phyloP scores from a whole-genome alignment of 2,888 invertebrate genomes.

The Callimorpha dominula region DNA sequence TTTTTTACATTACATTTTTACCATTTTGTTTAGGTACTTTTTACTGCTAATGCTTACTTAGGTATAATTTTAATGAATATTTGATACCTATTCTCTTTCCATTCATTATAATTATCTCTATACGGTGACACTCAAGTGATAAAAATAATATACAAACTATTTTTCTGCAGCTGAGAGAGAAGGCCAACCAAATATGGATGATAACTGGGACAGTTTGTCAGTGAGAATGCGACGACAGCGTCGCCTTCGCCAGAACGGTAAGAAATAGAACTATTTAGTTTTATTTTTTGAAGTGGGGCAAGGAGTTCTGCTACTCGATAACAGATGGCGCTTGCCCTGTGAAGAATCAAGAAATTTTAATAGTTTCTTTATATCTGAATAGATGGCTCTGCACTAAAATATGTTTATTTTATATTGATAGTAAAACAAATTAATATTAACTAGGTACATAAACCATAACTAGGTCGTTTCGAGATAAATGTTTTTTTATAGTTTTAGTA shows the following conservation, averaged over 20 bases:
- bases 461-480: no score
- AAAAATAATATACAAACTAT: neutral
- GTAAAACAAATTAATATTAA: neutral
- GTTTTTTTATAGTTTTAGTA: no score
- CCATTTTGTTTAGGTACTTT: no score
- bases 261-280: slow-evolving; percentile 55
- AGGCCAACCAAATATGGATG: slow-evolving; percentile 89
- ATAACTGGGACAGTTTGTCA: slow-evolving; percentile 93
- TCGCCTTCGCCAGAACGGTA: slow-evolving; percentile 80
- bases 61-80: no score
- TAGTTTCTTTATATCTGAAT: neutral
- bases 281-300: slow-evolving; percentile 26
- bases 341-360: neutral
- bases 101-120: no score
- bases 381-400: slow-evolving; percentile 29
- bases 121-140: neutral
- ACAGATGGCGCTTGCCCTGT: slow-evolving; percentile 46
- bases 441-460: no score
- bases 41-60: no score
- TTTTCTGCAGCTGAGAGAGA: slow-evolving; percentile 78
- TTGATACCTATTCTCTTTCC: no score
- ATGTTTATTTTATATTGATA: neutral
- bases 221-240: slow-evolving; percentile 90
- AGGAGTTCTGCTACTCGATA: slow-evolving; percentile 27
- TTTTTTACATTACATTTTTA: no score